Evolutionary conservation across 53 echinoderm and acorn worm species (phyloP).

Genomic region (Patiria pectinifera): DNA sequence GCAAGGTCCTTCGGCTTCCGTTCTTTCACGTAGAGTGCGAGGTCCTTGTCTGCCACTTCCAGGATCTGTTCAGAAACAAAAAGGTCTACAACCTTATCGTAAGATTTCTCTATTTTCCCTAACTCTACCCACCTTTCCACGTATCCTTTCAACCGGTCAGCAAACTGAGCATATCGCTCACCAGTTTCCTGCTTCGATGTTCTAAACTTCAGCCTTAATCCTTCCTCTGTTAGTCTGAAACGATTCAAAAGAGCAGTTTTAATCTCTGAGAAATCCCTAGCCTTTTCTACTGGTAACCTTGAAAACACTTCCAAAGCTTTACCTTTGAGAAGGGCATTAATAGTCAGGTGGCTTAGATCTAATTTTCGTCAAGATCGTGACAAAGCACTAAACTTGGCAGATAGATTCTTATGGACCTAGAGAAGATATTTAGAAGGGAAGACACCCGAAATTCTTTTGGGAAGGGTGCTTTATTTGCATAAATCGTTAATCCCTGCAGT

Average conservation of each 20-base stretch:
- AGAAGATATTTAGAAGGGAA: no score
- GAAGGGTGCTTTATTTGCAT: no score
- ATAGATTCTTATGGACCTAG: no score
- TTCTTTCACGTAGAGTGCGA: conserved; percentile 65
- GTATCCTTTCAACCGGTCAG: conserved; percentile 47
- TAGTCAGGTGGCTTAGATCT: no score
- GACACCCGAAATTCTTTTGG: no score
- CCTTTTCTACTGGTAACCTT: conserved; percentile 3
- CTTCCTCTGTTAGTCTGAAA: conserved; percentile 57
- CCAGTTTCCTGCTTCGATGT: conserved; percentile 26
- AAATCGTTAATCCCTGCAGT: no score
- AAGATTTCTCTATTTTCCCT: conserved; percentile 31
- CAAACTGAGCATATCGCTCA: conserved; percentile 42
- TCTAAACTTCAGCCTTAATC: conserved; percentile 53
- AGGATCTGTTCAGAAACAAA: conserved; percentile 47
- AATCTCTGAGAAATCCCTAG: conserved; percentile 25
- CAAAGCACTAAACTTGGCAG: no score
- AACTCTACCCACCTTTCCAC: conserved; percentile 66
- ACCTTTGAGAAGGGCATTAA: conserved; percentile 17
- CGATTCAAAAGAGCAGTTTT: conserved; percentile 50
- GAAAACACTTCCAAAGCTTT: conserved; percentile 52
- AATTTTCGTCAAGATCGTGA: no score
- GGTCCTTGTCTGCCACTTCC: background rate
- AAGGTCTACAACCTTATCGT: conserved; percentile 36
- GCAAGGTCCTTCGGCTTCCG: conserved; percentile 43